A percentile compares a stretch with the other conserved stretches of the same genome.
These are phyloP conservation scores for Tetramorium bicarinatum DNA, from an alignment of 2,888 invertebrate species.

Conservation along the genomic window DNA sequence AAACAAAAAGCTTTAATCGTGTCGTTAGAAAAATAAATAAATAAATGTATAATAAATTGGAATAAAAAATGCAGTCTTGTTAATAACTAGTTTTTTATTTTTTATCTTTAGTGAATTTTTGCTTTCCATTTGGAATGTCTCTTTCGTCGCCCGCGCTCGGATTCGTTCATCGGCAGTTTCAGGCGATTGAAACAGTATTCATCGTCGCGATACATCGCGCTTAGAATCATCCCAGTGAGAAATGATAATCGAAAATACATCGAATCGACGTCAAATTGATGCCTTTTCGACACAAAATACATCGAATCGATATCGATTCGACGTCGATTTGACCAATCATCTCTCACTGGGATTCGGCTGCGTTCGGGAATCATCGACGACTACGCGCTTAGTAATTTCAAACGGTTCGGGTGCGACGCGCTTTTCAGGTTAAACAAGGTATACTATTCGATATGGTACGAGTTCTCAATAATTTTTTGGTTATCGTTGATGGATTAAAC, in stretches of 20 bases:
- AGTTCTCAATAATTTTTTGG: slow-evolving; percentile 6
- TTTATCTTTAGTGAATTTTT: neutral
- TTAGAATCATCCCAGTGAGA: neutral
- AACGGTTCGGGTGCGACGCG: neutral
- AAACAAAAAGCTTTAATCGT: neutral
- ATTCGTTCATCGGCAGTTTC: neutral
- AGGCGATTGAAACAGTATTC: neutral
- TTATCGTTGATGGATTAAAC: neutral
- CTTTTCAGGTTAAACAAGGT: neutral
- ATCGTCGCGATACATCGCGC: neutral
- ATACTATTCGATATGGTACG: neutral
- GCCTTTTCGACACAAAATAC: no score
- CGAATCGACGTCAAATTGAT: no score
- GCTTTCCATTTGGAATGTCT: neutral
- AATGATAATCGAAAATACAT: no score
- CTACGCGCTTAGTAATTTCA: slow-evolving; percentile 5
- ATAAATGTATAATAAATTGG: no score
- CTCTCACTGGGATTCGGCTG: neutral
- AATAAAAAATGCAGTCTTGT: neutral
- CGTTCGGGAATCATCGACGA: neutral
- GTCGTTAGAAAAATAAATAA: neutral
- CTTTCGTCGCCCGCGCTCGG: neutral
- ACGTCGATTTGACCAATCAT: no score
- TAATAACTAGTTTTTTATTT: neutral
- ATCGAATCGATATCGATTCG: no score